A percentile compares a stretch with the other conserved stretches of the same genome.
Evolutionary conservation across 2,113 vertebrate genomes (phyloP).

Genomic region (Macrotis lagotis): DNA sequence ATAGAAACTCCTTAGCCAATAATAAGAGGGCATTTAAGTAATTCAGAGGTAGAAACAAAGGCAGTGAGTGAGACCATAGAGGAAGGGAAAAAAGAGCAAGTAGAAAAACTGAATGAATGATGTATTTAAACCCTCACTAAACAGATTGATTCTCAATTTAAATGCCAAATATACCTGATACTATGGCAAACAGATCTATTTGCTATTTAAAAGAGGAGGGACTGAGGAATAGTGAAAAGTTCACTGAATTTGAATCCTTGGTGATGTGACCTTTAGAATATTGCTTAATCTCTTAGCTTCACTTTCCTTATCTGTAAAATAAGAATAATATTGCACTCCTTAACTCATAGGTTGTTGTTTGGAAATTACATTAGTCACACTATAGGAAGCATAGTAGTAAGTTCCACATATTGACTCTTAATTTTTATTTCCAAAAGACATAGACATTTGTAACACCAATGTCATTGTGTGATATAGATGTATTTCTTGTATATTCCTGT

Average conservation of each 20-base stretch:
- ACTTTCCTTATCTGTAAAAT: neutral
- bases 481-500: neutral
- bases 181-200: neutral
- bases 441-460: neutral
- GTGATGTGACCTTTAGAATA: neutral
- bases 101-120: neutral
- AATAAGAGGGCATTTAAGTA: neutral
- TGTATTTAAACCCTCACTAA: neutral
- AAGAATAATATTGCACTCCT: neutral
- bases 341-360: neutral
- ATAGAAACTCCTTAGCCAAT: neutral
- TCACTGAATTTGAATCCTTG: neutral
- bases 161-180: neutral
- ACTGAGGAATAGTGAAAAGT: neutral
- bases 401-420: neutral
- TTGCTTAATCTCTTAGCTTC: no score
- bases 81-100: slow-evolving; percentile 3
- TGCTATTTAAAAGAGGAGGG: neutral
- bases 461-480: neutral
- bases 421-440: neutral
- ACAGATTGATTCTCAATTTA: neutral
- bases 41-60: neutral
- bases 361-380: neutral
- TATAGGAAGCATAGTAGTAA: neutral
- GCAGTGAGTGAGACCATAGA: neutral